Percentiles rank a stretch among this genome's conserved stretches.
Conservation (phyloP, 2,888 invertebrate genomes). For the Heliconius ethilla region DNA sequence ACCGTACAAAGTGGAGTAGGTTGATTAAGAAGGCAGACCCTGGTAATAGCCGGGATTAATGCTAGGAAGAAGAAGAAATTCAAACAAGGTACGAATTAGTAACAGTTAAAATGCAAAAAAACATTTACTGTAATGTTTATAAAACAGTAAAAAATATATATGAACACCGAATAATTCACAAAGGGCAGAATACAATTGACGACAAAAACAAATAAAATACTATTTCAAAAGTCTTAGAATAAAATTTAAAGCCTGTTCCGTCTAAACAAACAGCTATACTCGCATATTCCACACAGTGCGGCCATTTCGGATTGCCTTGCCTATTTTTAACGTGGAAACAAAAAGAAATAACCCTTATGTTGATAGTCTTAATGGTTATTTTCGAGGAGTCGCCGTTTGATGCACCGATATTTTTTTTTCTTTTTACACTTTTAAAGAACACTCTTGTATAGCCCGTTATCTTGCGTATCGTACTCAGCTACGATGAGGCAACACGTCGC, state of each 20-base stretch:
- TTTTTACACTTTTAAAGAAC: conserved; percentile 35
- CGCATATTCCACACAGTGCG: conserved; percentile 40
- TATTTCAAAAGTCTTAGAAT: conserved; percentile 40
- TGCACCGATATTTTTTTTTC: conserved; percentile 35
- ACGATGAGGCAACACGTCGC: conserved; percentile 26
- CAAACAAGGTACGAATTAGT: neutral
- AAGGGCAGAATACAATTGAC: conserved; percentile 38
- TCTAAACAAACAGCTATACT: conserved; percentile 38
- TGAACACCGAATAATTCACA: conserved; percentile 35
- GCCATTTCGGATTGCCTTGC: conserved; percentile 40
- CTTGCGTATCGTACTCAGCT: conserved; percentile 31
- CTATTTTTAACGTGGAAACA: conserved; percentile 44
- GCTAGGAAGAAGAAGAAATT: too few relatives aligned
- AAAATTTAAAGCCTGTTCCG: conserved; percentile 42
- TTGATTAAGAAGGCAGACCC: too few relatives aligned
- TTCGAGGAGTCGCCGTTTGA: conserved; percentile 31
- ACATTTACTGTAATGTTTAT: conserved; percentile 12
- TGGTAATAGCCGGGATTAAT: too few relatives aligned
- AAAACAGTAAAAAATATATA: conserved; percentile 4
- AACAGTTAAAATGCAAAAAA: neutral
- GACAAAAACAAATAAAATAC: conserved; percentile 41
- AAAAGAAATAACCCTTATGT: conserved; percentile 39
- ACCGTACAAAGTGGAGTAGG: too few relatives aligned
- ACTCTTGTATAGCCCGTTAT: conserved; percentile 34
- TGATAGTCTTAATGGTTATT: conserved; percentile 26